Base-by-base conservation (phyloP, 2,888 invertebrate species). In the Cephus pygmeus region DNA sequence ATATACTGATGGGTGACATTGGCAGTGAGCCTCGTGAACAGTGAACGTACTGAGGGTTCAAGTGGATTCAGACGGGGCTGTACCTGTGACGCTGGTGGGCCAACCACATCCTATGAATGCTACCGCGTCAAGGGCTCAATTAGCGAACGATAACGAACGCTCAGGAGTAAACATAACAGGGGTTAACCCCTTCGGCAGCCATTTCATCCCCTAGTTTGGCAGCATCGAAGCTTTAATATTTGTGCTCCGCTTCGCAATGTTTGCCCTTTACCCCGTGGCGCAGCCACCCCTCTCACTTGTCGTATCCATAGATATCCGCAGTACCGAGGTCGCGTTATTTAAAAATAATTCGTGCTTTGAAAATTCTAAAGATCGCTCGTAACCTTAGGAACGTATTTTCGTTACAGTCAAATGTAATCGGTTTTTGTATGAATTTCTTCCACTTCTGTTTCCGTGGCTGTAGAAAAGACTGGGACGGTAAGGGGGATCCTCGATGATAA, bases 61-160 rank as follows among this genome's bases (percentile, higher is more conserved):
- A 74, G 23, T 23, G 30, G 36, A 23, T 23, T 56, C 9, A 36
- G 36, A 23, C 12, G 36, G 30, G 34, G 23, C 4, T 6, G 35
- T 74, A 34, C 74, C 31, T 35, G 69, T 73, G 69, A 68, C 75
- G 79, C 78, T 78, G 74, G 12, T n/a, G 33, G 30, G 40, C 30
- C 30, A 30, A 75, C 75, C 40, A 30, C 68, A 30, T 68, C 68
- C 31, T 79, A 69, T 73, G 78, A 78, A 78, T 78, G 78, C 73
- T 75, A 75, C 76, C 76, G 79, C 76, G 79, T 79, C 85, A 82
- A 81, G 86, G 84, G 88, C 84, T 86, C 88, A 86, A 88, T 88
- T 88, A 87, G 85, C 83, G 85, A 84, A 85, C 86, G 86, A 88
- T 88, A 88, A 88, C 88, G 87, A 87, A 86, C 83, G 83, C 84